Evolutionary conservation across 2,888 invertebrate genomes (phyloP), one percentile per base, ranked within the genome.

Genomic region (Heteropelma amictum): DNA sequence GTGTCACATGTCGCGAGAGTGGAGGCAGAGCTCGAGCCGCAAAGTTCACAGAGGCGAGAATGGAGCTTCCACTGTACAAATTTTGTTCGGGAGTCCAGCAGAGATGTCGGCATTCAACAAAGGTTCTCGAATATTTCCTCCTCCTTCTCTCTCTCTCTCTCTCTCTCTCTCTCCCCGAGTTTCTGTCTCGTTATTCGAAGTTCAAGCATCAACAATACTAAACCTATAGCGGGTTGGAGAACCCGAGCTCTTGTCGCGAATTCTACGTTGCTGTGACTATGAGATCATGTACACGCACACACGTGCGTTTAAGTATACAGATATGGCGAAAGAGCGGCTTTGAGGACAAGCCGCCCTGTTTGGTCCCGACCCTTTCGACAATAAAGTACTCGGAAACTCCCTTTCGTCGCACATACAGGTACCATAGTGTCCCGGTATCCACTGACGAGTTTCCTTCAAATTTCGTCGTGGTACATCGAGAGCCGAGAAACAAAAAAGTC

Each of bases 341-440:
- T 65, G 65, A 65, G 42, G 30, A 42, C 19, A 30, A 26, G 65
- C 65, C 65, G 53, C 53, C 65, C 21, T 53, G 65, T 26, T 42
- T 42, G 7, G 19, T 65, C 42, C 23, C 53, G 65, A 45, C 65
- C 65, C 65, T 65, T 65, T 45, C 65, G 53, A 65, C 65, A 65
- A 65, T 65, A 65, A 65, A 65, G 53, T 65, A 38, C 65, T 54
- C 21, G 65, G 53, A 65, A 65, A 65, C 40, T 65, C 65, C 42
- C 65, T 42, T 19, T 54, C 26, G 58, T 28, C 65, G 65, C 53
- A 28, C 23, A 38, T 53, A 40, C 38, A 23, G 35, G 35, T 19
- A 38, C 51, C 53, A 64, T 40, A 35, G 28, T 64, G 53, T 51
- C 30, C 53, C 45, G 54, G n/a, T n/a, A n/a, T n/a, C n/a, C n/a